A percentile compares a stretch with the other conserved stretches of the same genome.
These are phyloP conservation scores for Rhinogobius similis DNA, from an alignment of 2,113 vertebrate genomes.

Conservation along the genomic window DNA sequence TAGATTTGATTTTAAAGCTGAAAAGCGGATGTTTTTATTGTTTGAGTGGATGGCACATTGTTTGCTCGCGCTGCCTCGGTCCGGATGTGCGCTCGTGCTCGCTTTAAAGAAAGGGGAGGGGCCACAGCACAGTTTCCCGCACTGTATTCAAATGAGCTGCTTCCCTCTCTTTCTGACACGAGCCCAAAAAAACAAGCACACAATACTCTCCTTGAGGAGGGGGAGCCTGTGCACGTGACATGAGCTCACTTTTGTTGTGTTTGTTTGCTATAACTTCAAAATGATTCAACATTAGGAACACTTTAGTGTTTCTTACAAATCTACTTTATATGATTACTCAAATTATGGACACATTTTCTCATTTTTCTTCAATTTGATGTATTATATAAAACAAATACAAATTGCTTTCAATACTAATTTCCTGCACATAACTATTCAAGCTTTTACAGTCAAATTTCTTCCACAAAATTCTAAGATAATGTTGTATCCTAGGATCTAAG, in stretches of 20 bases:
- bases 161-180: slow-evolving; percentile 65
- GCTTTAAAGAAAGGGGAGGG: slow-evolving; percentile 70
- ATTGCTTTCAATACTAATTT: no score
- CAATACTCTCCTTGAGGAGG: slow-evolving; percentile 9
- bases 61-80: slow-evolving; percentile 73
- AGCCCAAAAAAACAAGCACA: slow-evolving; percentile 21
- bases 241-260: background rate
- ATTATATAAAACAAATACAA: no score
- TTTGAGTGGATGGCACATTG: slow-evolving; percentile 62
- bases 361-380: no score
- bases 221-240: background rate
- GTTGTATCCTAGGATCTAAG: no score
- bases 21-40: slow-evolving; percentile 52
- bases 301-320: no score
- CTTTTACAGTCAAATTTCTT: no score
- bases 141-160: slow-evolving; percentile 73
- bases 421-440: no score
- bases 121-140: slow-evolving; percentile 70
- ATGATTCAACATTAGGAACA: no score
- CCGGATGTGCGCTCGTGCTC: slow-evolving; percentile 68
- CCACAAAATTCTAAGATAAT: no score
- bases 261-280: no score
- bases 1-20: background rate
- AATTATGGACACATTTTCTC: no score
- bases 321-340: no score